Evolutionary conservation across 2,797 vertebrate genomes (phyloP), one percentile per base, ranked within the genome.

Genomic region (Antennarius maculatus): DNA sequence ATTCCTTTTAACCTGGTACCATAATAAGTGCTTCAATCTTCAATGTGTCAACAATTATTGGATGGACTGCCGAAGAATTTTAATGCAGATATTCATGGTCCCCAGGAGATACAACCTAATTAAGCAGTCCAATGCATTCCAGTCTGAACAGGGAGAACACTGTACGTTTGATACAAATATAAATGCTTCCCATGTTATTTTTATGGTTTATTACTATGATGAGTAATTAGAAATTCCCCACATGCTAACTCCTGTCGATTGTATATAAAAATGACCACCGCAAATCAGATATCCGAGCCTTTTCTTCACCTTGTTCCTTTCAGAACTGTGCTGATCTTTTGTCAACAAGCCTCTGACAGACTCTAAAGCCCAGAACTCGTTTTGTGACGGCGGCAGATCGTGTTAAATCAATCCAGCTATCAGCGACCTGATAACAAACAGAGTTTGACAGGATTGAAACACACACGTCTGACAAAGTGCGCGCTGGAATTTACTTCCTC

Each of bases 361-460:
- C 18, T 16, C 48, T 47, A 81, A 54, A 51, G 31, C 47, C 46
- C 14, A 39, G 66, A 31, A 58, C 6, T 28, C 42, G 37, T 2
- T 28, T 15, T 16, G 61, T 34, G 17, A 23, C 57, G 3, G 39
- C 4, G 3, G 39, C 48, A 55, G 51, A 46, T 42, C 3, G n/a
- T 51, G 16, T 71, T 39, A 43, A 31, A 62, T 51, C 63, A 72
- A 77, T 69, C 56, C 55, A 48, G 28, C 16, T 54, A 34, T 29
- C 18, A 54, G 41, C 53, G 45, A 13, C 18, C 5, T 1, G 4
- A 23, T 15, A 49, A 16, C 15, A 1, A 60, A 13, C 9, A 16
- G 16, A 5, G 17, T 31, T 42, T 50, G 37, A 16, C 16, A 58
- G 39, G 14, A 15, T 48, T 42, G 7, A 16, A 46, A 23, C 8